These are phyloP conservation scores for Epizoanthus stellaris DNA, from an alignment of 92 coral and sea anemone species.

Conservation along the genomic window DNA sequence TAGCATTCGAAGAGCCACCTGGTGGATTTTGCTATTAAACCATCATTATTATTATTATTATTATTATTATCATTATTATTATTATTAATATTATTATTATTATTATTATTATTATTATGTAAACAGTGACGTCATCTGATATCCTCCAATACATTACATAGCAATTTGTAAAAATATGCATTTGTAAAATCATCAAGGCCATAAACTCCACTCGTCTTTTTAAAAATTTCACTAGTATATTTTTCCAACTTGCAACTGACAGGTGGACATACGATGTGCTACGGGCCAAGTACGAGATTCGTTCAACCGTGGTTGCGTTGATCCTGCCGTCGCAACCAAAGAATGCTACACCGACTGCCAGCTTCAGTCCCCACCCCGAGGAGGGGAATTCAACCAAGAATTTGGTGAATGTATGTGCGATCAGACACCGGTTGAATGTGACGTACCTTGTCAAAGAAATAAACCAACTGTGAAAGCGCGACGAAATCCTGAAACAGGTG, in stretches of 20 bases:
- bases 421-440: slow-evolving; percentile 63
- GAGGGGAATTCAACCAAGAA: slow-evolving; percentile 50
- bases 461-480: slow-evolving; percentile 52
- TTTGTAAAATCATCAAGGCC: no score
- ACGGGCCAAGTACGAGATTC: slow-evolving; percentile 74
- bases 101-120: no score
- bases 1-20: no score
- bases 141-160: no score
- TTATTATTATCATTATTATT: no score
- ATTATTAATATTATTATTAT: no score
- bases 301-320: slow-evolving; percentile 71
- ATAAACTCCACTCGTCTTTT: no score
- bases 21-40: no score
- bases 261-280: slow-evolving; percentile 80
- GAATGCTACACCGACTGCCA: slow-evolving; percentile 34
- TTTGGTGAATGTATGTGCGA: slow-evolving; percentile 73
- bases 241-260: neutral
- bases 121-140: no score
- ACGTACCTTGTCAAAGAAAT: slow-evolving; percentile 50
- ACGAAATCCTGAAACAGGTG: slow-evolving; percentile 44
- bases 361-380: slow-evolving; percentile 15
- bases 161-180: no score
- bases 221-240: neutral
- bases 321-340: slow-evolving; percentile 32
- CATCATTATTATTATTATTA: neutral